Evolutionary conservation across 2,888 invertebrate genomes (phyloP), one percentile per base, ranked within the genome.

Genomic region (Allolobophora icterica): DNA sequence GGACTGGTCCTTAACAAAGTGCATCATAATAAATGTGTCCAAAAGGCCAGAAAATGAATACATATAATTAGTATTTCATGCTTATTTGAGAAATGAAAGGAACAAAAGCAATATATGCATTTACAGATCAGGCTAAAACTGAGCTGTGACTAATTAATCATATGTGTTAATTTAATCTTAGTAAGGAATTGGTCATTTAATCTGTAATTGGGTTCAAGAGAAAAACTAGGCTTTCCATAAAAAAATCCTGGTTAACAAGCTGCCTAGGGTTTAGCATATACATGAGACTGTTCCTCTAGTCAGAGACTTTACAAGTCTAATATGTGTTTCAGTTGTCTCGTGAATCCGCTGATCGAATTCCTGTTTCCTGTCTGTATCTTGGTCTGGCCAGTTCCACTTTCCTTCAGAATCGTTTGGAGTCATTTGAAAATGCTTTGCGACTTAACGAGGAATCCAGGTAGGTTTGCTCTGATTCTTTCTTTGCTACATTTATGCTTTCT

Each of bases 351-450:
- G 87, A 87, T 38, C 34, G 87, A 19, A 35, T 87, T 87, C 87
- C 87, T 21, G 35, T 33, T 35, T 34, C 87, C 38, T 87, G 87
- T 87, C 87, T 87, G 11, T 87, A 87, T 17, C 34, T 87, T 35
- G 87, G 87, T 35, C 87, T 87, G 38, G 34, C 87, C 34, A 87
- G 87, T 87, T 87, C 87, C 38, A 87, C 87, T 24, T 87, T 87
- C n/a, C 87, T 87, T 87, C 87, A 87, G 87, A 87, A 38, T 87
- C 38, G 87, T 24, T 87, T 87, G 87, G 38, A 87, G 38, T 87
- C 87, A 34, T 87, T 87, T 34, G 87, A 87, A 87, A 87, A 24
- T 34, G 24, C 87, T 34, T 35, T 87, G 35, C 34, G 38, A 87
- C 35, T 87, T 38, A 87, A 87, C 8, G 87, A 71, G 71, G 71